Evolutionary conservation across 2,888 invertebrate genomes (phyloP), one percentile per base, ranked within the genome.

Genomic region (Nasonovia ribisnigri): DNA sequence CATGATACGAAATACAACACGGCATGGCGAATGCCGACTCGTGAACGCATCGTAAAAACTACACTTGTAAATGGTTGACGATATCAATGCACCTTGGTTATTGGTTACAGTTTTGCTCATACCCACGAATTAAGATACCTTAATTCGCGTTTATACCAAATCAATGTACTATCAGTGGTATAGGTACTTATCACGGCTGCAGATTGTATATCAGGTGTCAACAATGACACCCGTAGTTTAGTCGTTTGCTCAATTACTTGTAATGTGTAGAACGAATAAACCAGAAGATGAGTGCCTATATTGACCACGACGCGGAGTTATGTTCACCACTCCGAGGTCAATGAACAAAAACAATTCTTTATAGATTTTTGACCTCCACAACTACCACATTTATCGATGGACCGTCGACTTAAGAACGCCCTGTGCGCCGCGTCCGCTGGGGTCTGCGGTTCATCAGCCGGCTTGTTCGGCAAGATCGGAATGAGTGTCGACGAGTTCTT

Each of bases 401-500:
- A 60, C 60, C 92, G 88, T 0, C 89, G 46, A 26, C 4, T 89
- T 26, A 93, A 93, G 84, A 84, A 46, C 4, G 84, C 36, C 16
- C 13, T 51, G 42, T 93, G 60, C 84, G 93, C 93, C 2, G 60
- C 43, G 11, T 46, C 57, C 8, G 90, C 93, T 0, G 93, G 93
- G 13, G 42, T 93, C 6, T 93, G 93, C 48, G 93, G 93, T 48
- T 93, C 93, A 24, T 93, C 84, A 5, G 90, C 93, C n/a, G 86
- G 93, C 46, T 36, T 43, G 29, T 93, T 93, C 60, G n/a, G 90
- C 60, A 93, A 93, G 8, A 93, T 93, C 13, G 93, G 93, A 36
- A 90, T 93, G 93, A 42, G 20, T 13, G 84, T 90, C 5, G 46
- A 93, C 42, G 46, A 90, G 20, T 90, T 60, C 26, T 89, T 89